Conservation (phyloP, 2,888 invertebrate genomes). For the Tiliacea aurago region DNA sequence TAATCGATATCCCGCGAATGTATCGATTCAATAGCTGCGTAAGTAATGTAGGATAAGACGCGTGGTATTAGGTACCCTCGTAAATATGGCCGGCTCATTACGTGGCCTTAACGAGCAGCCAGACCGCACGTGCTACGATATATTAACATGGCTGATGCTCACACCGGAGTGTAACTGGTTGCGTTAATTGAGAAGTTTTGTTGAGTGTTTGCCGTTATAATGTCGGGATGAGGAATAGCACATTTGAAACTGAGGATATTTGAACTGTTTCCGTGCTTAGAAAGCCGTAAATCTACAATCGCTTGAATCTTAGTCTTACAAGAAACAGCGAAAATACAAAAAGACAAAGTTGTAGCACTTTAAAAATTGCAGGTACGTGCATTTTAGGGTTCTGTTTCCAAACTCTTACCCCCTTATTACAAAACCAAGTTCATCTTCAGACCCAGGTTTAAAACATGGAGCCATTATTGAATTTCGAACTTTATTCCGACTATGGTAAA, state of each 20-base stretch:
- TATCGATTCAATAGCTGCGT: constrained; percentile 49
- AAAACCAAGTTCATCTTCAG: too few relatives aligned
- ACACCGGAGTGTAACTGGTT: constrained; percentile 64
- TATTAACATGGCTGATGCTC: constrained; percentile 64
- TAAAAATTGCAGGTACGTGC: neutral
- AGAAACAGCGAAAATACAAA: neutral
- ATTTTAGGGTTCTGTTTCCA: neutral
- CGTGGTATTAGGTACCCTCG: constrained; percentile 76
- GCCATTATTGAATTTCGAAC: too few relatives aligned
- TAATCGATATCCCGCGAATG: constrained; percentile 47
- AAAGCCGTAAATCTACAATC: neutral
- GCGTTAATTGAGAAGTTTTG: constrained; percentile 4
- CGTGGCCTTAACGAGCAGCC: constrained; percentile 79
- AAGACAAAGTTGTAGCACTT: neutral
- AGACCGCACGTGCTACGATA: constrained; percentile 79
- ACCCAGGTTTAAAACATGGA: too few relatives aligned
- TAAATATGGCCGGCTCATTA: constrained; percentile 85
- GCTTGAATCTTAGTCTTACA: neutral
- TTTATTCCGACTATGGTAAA: too few relatives aligned
- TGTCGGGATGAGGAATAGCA: neutral
- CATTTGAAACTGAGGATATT: neutral
- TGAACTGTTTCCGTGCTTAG: neutral
- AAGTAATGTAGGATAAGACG: constrained; percentile 55
- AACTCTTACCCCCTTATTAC: too few relatives aligned
- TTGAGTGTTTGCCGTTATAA: neutral